Conservation (phyloP, 1,140 invertebrate genomes). For the Galleria mellonella region DNA sequence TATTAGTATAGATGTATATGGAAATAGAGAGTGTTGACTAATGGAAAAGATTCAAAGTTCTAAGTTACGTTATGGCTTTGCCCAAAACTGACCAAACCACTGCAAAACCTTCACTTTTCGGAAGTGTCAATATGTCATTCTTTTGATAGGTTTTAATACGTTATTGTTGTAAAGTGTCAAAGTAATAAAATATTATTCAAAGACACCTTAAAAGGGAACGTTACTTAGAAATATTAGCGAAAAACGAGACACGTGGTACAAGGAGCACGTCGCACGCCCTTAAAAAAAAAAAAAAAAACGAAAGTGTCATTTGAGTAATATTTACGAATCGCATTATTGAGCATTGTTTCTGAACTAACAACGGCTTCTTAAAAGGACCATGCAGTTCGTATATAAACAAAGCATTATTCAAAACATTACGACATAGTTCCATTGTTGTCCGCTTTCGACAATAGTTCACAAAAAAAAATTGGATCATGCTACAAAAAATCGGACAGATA, state of each 20-base stretch:
- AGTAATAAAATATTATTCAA: not conserved
- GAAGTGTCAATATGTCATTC: no score
- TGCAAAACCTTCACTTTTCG: no score
- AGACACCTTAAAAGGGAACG: no score
- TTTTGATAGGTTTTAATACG: no score
- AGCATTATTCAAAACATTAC: constrained; percentile 36
- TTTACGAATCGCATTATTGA: not conserved
- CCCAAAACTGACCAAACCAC: no score
- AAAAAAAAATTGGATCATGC: constrained; percentile 39
- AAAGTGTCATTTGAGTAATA: constrained; percentile 12
- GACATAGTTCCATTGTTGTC: constrained; percentile 32
- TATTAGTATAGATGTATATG: no score
- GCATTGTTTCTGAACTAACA: not conserved
- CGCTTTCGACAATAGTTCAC: constrained; percentile 14
- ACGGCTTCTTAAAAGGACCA: constrained; percentile 14
- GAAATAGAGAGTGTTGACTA: no score
- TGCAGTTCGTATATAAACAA: constrained; percentile 26
- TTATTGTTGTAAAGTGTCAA: not conserved
- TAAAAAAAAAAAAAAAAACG: constrained; percentile 5
- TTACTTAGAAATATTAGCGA: no score
- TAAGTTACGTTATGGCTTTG: no score
- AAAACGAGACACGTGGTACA: no score
- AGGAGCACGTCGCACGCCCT: not conserved
- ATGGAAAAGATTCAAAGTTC: no score
- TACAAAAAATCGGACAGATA: constrained; percentile 23